Base-by-base conservation (phyloP, 2,797 vertebrate genomes). In the Schizopygopsis pylzovi region DNA sequence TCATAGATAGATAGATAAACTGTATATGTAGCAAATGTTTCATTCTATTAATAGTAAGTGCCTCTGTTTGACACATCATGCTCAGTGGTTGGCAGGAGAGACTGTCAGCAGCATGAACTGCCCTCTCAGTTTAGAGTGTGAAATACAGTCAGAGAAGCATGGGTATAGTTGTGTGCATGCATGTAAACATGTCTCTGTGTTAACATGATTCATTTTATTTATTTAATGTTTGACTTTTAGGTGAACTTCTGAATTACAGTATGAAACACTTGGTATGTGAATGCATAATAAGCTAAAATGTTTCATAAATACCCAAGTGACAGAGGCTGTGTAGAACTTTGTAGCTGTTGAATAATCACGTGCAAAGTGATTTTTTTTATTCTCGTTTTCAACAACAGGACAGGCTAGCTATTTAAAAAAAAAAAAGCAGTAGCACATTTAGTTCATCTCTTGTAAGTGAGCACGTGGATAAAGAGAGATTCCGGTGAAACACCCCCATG, bases 31-130 rank as follows among this genome's bases (percentile, higher is more conserved):
- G 43, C 63, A 56, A 59, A 68, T 49, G 63, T 65, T 81, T 71
- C 3, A 33, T 18, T 52, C 71, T 84, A 77, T 47, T 70, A 71
- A 71, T 73, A 85, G 65, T 47, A 37, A 39, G 25, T 16, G n/a
- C 59, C 10, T 79, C n/a, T 63, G 22, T 59, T 73, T 75, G 78
- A 73, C 45, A 71, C 65, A 85, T 47, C 39, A 15, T 63, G 67
- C 79, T 41, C 52, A 16, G 67, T 79, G 45, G n/a, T 70, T 61
- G 67, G 22, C 45, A 71, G 54, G 71, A 83, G 18, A 45, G 59
- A 52, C 61, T 70, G 33, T 68, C 28, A 28, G 25, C 65, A 78
- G 52, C 83, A 85, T 56, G 25, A 43, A 37, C n/a, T 68, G 75
- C 37, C 25, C 49, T 59, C 47, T 79, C n/a, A 45, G 25, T 54